Evolutionary conservation across 1,140 invertebrate species (phyloP), one percentile per base, ranked within the genome.

Genomic region (Achatina immaculata): DNA sequence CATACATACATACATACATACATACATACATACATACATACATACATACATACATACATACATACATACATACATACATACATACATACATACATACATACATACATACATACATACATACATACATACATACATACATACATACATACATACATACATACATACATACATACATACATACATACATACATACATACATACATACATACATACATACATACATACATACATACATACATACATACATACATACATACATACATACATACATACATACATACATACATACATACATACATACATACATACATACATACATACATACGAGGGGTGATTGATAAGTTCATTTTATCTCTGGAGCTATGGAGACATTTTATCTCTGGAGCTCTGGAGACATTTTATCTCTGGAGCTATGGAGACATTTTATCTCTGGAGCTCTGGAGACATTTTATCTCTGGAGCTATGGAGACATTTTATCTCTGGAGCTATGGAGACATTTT

Each of bases 141-240:
- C 73, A 75, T 42, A 48, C n/a, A n/a, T 42, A 19, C 48, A 48
- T n/a, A 75, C 43, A 71, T 31, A 34, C n/a, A 36, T n/a, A 65
- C 24, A 65, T 51, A 77, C 36, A 77, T 51, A 77, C 75, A 65
- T 51, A 77, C 55, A 76, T 48, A 76, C 51, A 55, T 55, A 76
- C 40, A 76, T 38, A 76, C 51, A 76, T 45, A 73, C 42, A 73
- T 45, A 73, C 42, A 73, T 45, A 73, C 42, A 73, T 45, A 73
- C 42, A 73, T 45, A 73, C 42, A 73, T 45, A 73, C 42, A 73
- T 45, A 73, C 42, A 73, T 45, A 73, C 42, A 73, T 45, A 73
- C 42, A n/a, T 34, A 28, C 21, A 62, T 34, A 28, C 21, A 62
- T 34, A 28, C 21, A 62, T 34, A 28, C 21, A 62, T 34, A 28